Base-by-base conservation (phyloP, 92 coral and sea anemone species). In the Virgularia gustaviana region DNA sequence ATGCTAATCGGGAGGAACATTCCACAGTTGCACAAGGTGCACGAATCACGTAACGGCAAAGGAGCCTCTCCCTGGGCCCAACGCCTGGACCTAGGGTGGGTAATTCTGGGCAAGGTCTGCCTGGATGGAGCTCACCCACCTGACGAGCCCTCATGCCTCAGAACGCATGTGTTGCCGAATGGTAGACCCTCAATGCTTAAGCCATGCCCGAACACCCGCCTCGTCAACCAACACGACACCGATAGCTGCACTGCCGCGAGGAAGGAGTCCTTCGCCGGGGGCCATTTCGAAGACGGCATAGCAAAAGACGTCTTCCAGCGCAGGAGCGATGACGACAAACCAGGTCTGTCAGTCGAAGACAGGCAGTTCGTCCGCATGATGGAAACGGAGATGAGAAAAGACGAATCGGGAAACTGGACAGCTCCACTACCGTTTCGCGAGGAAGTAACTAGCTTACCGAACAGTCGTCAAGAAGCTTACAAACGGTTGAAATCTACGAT, bases 11-110 rank as follows among this genome's bases (percentile, higher is more conserved):
- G 52, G 12, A 41, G 47, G 16, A 16, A 41, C 47, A 41, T 41
- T 41, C 47, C 47, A 41, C 66, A 11, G 20, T 37, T 60, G 11
- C 66, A 60, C 66, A 60, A 60, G 38, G 52, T 60, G 8, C 66
- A 23, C 24, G 66, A 60, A 20, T 60, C 66, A 33, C 32, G 66
- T 9, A 29, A 29, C 38, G 49, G 49, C 32, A 29, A 33, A 33
- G 37, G 52, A 19, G 25, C 7, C 38, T 24, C 8, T 33, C 47
- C 47, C 47, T 52, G 81, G 85, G 85, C 61, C 16, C 88, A 83
- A 51, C 57, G 80, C 12, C 47, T 84, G 18, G 85, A 80, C 57
- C 58, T 79, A 3, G 85, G 88, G 19, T 83, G 81, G 84, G 81
- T 79, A 35, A 73, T 72, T 0, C 27, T 83, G 13, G 84, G 84